Percentiles rank a stretch among this genome's conserved stretches.
phyloP scores from a whole-genome alignment of 2,888 invertebrate species.

The Crossocerus cetratus region DNA sequence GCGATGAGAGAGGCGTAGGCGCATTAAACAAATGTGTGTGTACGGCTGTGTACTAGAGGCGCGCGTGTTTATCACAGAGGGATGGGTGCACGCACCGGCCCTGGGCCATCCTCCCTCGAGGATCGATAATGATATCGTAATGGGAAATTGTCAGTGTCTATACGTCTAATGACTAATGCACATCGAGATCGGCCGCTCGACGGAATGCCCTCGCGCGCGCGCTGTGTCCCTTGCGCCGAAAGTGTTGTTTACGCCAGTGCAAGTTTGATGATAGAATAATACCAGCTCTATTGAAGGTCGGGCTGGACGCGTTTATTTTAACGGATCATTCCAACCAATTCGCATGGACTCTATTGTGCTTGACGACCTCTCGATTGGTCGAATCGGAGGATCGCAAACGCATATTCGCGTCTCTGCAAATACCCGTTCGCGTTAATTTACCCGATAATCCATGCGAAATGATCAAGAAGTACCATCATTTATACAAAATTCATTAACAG shows the following conservation, averaged over 20 bases:
- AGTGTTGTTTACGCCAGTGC: not conserved
- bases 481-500: too few species aligned
- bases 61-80: too few species aligned
- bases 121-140: conserved; percentile 6
- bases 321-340: not conserved
- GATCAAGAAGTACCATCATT: too few species aligned
- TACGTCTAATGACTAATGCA: conserved; percentile 5
- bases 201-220: not conserved
- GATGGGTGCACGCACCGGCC: too few species aligned
- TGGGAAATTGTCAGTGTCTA: conserved; percentile 2
- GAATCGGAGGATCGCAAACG: not conserved
- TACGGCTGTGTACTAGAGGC: too few species aligned
- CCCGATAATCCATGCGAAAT: too few species aligned
- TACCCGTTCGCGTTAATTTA: not conserved
- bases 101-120: too few species aligned
- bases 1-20: too few species aligned
- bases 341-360: not conserved
- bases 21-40: too few species aligned
- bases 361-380: not conserved
- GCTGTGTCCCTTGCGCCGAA: too few species aligned
- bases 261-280: conserved; percentile 5
- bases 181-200: not conserved
- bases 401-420: not conserved
- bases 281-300: not conserved
- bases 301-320: not conserved